Conservation (phyloP, 2,888 invertebrate genomes). For the Nomada fabriciana region DNA sequence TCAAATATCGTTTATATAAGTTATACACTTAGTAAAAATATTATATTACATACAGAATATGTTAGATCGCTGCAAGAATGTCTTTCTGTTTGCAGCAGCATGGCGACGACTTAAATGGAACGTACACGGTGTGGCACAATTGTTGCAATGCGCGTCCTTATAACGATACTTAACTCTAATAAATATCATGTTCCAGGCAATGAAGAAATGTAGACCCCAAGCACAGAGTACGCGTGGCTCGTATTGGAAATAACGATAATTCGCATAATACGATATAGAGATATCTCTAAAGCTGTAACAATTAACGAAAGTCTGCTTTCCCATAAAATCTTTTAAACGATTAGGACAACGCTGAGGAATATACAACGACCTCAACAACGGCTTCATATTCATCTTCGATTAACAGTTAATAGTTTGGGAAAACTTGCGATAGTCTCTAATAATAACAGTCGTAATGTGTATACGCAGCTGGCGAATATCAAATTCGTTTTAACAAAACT, state of each 20-base stretch:
- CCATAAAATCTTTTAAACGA: neutral
- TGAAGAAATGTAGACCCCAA: neutral
- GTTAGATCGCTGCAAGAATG: neutral
- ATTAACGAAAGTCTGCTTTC: neutral
- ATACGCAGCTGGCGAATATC: neutral
- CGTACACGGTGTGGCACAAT: slow-evolving; percentile 14
- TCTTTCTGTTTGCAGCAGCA: neutral
- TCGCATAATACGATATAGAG: slow-evolving; percentile 1
- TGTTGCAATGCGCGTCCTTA: neutral
- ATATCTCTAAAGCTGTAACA: neutral
- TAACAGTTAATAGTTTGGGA: neutral
- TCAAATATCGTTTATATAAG: neutral
- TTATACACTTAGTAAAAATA: slow-evolving; percentile 2
- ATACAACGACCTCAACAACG: neutral
- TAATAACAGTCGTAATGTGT: slow-evolving; percentile 25
- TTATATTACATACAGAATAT: slow-evolving; percentile 1
- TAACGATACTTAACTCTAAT: slow-evolving; percentile 8
- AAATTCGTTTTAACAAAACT: slow-evolving; percentile 30
- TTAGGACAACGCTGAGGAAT: neutral
- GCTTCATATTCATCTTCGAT: neutral
- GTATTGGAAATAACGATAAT: slow-evolving; percentile 1
- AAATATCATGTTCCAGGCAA: slow-evolving; percentile 15
- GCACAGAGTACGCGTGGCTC: neutral
- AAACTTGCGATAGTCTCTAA: slow-evolving; percentile 3
- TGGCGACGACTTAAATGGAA: too few relatives aligned